A percentile compares a stretch with the other conserved stretches of the same genome.
phyloP scores from a whole-genome alignment of 2,888 invertebrate species.

The Eristalis intricaria region DNA sequence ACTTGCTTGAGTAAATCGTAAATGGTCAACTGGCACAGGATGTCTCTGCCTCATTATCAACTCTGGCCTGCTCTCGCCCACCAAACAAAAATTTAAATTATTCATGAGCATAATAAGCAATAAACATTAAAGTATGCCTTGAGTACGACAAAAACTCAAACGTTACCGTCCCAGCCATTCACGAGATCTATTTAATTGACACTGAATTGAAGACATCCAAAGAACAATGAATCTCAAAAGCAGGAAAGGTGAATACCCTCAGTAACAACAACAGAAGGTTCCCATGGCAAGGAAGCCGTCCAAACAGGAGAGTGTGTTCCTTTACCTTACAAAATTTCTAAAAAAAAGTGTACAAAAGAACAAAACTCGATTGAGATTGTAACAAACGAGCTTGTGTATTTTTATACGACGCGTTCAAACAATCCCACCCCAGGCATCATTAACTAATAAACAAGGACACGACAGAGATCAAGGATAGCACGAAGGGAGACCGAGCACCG shows the following conservation, averaged over 20 bases:
- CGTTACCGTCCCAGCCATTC: too few species aligned
- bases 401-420: not conserved
- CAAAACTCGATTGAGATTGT: not conserved
- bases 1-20: too few species aligned
- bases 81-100: too few species aligned
- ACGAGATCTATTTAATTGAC: too few species aligned
- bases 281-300: not conserved
- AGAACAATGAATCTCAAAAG: not conserved
- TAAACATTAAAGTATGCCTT: too few species aligned
- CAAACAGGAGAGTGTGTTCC: not conserved
- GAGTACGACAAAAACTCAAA: too few species aligned
- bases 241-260: not conserved
- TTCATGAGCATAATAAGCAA: too few species aligned
- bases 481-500: not conserved
- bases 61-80: too few species aligned
- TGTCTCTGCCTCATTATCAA: too few species aligned
- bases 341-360: not conserved
- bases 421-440: not conserved
- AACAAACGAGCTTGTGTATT: not conserved
- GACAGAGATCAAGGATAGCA: not conserved
- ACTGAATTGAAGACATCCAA: too few species aligned
- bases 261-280: not conserved
- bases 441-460: conserved; percentile 20
- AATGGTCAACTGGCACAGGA: too few species aligned
- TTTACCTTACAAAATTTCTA: not conserved